A percentile compares a stretch with the other conserved stretches of the same genome.
Evolutionary conservation across 2,888 invertebrate genomes (phyloP).

Genomic region (Didymodactylos carnosus): DNA sequence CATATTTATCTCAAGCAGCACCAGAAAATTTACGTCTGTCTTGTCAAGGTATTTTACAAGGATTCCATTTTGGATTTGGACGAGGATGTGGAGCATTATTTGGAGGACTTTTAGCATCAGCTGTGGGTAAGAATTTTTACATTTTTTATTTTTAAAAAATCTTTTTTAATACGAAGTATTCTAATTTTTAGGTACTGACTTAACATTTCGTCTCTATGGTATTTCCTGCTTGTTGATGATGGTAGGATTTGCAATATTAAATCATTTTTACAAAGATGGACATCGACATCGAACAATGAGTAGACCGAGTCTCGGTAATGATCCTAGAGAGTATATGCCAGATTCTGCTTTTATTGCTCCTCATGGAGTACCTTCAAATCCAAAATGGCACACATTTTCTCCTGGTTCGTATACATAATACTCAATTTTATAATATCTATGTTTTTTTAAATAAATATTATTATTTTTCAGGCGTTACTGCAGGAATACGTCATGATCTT

Average conservation of each 20-base stretch:
- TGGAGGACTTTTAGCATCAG: conserved; percentile 51
- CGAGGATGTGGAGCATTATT: conserved; percentile 87
- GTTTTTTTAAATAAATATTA: too few species aligned
- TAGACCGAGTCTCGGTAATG: not conserved
- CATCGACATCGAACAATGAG: not conserved
- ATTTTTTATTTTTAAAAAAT: not conserved
- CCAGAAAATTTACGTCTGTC: conserved; percentile 62
- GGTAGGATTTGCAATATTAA: not conserved
- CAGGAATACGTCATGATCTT: too few species aligned
- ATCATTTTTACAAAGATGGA: not conserved
- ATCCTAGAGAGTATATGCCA: not conserved
- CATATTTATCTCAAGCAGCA: conserved; percentile 86
- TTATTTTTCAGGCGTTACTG: too few species aligned
- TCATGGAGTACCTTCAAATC: not conserved
- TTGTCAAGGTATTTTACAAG: conserved; percentile 78
- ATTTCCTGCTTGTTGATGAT: not conserved
- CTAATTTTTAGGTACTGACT: not conserved
- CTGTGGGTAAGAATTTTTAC: conserved; percentile 38
- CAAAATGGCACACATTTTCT: not conserved
- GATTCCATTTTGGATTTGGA: conserved; percentile 85
- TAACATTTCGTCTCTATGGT: not conserved
- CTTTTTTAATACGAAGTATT: not conserved
- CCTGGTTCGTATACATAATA: too few species aligned
- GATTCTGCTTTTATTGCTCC: not conserved
- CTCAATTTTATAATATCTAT: too few species aligned